A percentile compares a stretch with the other conserved stretches of the same genome.
phyloP scores from a whole-genome alignment of 2,113 vertebrate species.

The Limanda limanda region DNA sequence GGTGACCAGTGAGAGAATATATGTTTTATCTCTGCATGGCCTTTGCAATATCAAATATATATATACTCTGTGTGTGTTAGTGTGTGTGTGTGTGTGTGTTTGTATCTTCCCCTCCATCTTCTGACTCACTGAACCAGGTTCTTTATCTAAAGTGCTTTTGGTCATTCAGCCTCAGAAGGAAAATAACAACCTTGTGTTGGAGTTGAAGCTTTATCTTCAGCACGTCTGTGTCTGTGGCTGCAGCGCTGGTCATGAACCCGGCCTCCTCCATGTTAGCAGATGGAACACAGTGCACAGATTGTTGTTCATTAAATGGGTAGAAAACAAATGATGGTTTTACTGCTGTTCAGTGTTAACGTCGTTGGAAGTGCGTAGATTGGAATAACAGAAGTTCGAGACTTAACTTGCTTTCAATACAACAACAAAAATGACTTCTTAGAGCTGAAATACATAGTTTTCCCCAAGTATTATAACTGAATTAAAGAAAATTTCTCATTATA shows the following conservation, averaged over 20 bases:
- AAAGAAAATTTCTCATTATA: too few species aligned
- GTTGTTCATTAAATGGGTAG: too few species aligned
- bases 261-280: not conserved
- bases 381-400: too few species aligned
- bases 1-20: slow-evolving; percentile 19
- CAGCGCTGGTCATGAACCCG: not conserved
- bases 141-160: slow-evolving; percentile 54
- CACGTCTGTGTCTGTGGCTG: not conserved
- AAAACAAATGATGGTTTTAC: too few species aligned
- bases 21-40: slow-evolving; percentile 27
- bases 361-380: too few species aligned
- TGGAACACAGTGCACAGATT: too few species aligned
- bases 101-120: slow-evolving; percentile 17
- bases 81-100: slow-evolving; percentile 9
- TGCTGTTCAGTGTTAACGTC: too few species aligned
- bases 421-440: too few species aligned
- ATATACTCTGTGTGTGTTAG: not conserved
- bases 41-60: slow-evolving; percentile 3
- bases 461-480: too few species aligned
- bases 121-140: slow-evolving; percentile 34
- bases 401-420: too few species aligned
- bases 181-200: slow-evolving; percentile 31
- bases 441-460: too few species aligned
- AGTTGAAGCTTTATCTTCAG: not conserved
- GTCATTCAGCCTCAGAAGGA: slow-evolving; percentile 30